These are phyloP conservation scores for Motacilla alba DNA, from an alignment of 2,113 vertebrate genomes.

Conservation along the genomic window DNA sequence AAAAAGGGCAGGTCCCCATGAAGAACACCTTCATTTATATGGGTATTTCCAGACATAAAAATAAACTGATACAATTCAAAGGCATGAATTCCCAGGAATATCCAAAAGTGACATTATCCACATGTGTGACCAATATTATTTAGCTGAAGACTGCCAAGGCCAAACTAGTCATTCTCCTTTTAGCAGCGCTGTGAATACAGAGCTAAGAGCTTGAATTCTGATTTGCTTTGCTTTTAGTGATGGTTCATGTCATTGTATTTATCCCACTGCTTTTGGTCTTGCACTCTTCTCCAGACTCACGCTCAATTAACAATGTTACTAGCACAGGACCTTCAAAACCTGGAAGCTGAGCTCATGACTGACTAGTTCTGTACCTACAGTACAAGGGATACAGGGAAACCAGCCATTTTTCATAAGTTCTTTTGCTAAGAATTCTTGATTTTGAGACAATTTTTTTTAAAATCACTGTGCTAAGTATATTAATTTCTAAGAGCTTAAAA, in stretches of 20 bases:
- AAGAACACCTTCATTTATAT: background rate
- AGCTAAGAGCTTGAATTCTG: background rate
- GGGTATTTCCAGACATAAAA: background rate
- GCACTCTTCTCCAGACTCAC: background rate
- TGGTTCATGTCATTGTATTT: background rate
- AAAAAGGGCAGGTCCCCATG: background rate
- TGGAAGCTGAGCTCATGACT: background rate
- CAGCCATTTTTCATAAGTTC: background rate
- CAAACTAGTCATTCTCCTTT: background rate
- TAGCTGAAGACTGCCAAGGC: background rate
- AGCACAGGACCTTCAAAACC: background rate
- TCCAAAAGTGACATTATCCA: background rate
- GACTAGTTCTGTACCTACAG: background rate
- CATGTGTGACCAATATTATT: background rate
- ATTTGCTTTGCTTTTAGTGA: background rate
- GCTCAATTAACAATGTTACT: background rate
- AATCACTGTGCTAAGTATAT: background rate
- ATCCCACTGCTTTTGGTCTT: background rate
- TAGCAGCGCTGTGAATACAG: background rate
- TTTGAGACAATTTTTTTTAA: background rate
- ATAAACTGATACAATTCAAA: background rate
- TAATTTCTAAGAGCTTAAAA: background rate
- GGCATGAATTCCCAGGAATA: background rate
- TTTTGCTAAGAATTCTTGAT: background rate
- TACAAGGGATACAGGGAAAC: background rate